Conservation (phyloP, 2,113 vertebrate genomes). For the Australoheros scitulus region DNA sequence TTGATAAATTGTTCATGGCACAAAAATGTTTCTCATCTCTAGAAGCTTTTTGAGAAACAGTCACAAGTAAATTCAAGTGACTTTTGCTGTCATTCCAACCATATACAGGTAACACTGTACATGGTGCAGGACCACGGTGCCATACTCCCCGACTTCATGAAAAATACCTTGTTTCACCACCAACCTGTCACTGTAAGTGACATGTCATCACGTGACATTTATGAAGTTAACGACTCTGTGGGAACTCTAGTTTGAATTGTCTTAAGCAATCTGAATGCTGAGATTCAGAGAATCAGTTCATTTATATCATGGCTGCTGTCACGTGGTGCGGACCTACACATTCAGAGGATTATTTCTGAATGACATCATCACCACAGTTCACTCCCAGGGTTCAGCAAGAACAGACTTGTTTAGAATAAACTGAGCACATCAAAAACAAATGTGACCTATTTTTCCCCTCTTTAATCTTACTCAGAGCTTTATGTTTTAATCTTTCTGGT, state of each 20-base stretch:
- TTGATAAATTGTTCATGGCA: too few relatives aligned
- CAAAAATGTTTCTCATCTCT: too few relatives aligned
- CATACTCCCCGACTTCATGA: too few relatives aligned
- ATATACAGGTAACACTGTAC: too few relatives aligned
- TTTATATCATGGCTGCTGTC: neutral
- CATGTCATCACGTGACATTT: neutral
- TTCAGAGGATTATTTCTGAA: neutral
- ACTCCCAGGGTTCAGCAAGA: neutral
- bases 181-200: neutral
- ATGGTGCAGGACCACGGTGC: too few relatives aligned
- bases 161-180: too few relatives aligned
- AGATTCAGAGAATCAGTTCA: neutral
- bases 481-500: neutral
- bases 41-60: too few relatives aligned
- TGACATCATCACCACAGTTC: neutral
- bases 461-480: neutral
- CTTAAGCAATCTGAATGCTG: neutral
- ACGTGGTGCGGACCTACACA: neutral
- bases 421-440: neutral
- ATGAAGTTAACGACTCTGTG: neutral
- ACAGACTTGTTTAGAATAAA: neutral
- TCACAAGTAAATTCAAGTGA: too few relatives aligned
- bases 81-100: too few relatives aligned
- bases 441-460: neutral
- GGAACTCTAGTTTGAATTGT: neutral